phyloP scores from a whole-genome alignment of 2,113 vertebrate species.

The Aspidoscelis tigris region DNA sequence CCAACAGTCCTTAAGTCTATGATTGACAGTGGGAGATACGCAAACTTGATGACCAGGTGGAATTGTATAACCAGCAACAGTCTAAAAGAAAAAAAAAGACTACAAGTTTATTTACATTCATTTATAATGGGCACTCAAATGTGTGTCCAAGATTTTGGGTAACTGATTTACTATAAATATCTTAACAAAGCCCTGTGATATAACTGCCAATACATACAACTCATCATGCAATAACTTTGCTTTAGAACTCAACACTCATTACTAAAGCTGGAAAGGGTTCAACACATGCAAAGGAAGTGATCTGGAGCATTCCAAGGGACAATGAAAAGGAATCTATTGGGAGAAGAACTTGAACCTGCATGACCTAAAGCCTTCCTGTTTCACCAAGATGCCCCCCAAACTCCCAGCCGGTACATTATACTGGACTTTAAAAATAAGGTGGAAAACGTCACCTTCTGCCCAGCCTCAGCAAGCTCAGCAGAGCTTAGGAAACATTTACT shows the following conservation, averaged over 20 bases:
- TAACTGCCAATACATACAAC: too few relatives aligned
- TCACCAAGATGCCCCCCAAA: neutral
- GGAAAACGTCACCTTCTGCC: neutral
- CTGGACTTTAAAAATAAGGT: neutral
- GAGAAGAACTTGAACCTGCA: neutral
- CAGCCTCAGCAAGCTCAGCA: neutral
- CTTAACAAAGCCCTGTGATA: neutral
- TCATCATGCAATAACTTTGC: too few relatives aligned
- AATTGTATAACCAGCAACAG: slow-evolving; percentile 88
- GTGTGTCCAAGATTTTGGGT: neutral
- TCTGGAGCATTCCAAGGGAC: too few relatives aligned
- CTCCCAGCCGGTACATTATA: neutral
- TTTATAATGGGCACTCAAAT: neutral
- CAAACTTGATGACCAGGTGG: slow-evolving; percentile 96
- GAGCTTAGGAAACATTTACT: neutral
- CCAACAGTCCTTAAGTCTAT: slow-evolving; percentile 91
- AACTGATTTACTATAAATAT: neutral
- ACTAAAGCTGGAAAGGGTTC: too few relatives aligned
- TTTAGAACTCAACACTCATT: too few relatives aligned
- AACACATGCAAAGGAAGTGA: too few relatives aligned
- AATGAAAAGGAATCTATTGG: neutral
- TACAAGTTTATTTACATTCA: neutral
- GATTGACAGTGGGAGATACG: slow-evolving; percentile 96
- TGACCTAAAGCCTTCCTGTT: neutral
- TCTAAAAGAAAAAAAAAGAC: slow-evolving; percentile 70